Base-by-base conservation (phyloP, 2,113 vertebrate genomes). In the Lepus europaeus region DNA sequence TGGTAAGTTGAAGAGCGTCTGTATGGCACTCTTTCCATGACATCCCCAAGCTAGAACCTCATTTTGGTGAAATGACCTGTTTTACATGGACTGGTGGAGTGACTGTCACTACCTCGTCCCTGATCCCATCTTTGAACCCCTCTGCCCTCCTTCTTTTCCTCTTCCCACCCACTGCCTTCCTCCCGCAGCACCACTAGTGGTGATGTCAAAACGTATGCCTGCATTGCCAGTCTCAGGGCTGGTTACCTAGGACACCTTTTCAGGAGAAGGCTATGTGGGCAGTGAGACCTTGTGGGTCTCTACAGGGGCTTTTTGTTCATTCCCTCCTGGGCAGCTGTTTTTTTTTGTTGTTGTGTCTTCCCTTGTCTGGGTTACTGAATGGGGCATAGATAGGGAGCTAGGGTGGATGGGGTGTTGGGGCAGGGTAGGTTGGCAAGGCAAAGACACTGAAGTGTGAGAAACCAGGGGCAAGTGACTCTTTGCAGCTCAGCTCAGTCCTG, bases 131-230 rank as follows among this genome's bases (percentile, higher is more conserved):
- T 19, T 8, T 39, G 45, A 59, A 8, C 59, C 29, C 3, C 22
- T 56, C 36, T 12, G 1, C 23, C 33, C 17, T 29, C 20, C 3
- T 91, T 13, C 81, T 25, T 63, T 31, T 14, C 22, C 33, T 36
- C 27, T 27, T 51, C 36, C 36, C 39, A 33, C 1, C 13, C 72
- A 25, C 23, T 14, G 53, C 36, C 31, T 84, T 36, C 80, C 8
- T 82, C 20, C 31, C 29, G 4, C 19, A 4, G 59, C 14, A n/a
- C 5, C 16, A 33, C 17, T 29, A 25, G 27, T 3, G 17, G 59
- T 0, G 0, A 2, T 31, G 9, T 70, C 51, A 36, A 33, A 14
- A 61, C 7, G 4, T 0, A 19, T n/a, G 29, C 31, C 12, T 6
- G 39, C 36, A 12, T 1, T 11, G 51, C 39, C 25, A 5, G 25